Conservation (phyloP, 2,888 invertebrate genomes). For the Malthinus flaveolus region DNA sequence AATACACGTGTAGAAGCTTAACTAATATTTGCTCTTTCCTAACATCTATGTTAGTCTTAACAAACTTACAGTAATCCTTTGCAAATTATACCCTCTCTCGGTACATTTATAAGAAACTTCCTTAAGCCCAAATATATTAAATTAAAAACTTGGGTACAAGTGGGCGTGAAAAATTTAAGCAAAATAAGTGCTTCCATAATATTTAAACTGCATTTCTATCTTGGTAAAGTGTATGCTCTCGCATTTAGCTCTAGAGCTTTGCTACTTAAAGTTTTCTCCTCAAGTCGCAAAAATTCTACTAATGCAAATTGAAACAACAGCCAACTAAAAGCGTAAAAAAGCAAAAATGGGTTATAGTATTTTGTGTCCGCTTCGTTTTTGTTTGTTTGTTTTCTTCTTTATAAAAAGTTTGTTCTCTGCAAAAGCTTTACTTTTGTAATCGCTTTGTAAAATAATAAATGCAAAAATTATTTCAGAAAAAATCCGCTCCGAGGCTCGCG, state of each 20-base stretch:
- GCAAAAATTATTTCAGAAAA: slow-evolving; percentile 12
- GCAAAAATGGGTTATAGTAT: slow-evolving; percentile 34
- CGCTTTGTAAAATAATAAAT: slow-evolving; percentile 19
- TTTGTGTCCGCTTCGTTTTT: slow-evolving; percentile 41
- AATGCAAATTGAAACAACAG: slow-evolving; percentile 42
- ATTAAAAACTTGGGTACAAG: no score
- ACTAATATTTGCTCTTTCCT: slow-evolving; percentile 39
- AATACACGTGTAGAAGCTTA: slow-evolving; percentile 29
- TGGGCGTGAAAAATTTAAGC: no score
- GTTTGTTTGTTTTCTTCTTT: slow-evolving; percentile 19
- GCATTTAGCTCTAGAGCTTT: slow-evolving; percentile 25
- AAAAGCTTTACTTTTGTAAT: slow-evolving; percentile 22
- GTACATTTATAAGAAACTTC: no score
- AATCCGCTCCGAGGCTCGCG: slow-evolving; percentile 1
- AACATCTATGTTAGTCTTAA: slow-evolving; percentile 30
- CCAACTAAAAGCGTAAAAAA: slow-evolving; percentile 36
- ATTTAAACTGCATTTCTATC: slow-evolving; percentile 10
- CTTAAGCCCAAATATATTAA: no score
- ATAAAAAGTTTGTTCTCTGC: slow-evolving; percentile 13
- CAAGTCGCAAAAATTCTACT: slow-evolving; percentile 37
- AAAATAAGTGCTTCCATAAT: background rate
- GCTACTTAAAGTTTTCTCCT: slow-evolving; percentile 31
- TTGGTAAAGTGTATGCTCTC: slow-evolving; percentile 30
- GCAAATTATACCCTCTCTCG: slow-evolving; percentile 7
- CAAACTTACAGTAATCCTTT: slow-evolving; percentile 16